These are phyloP conservation scores for Heterochromis multidens DNA, from an alignment of 2,113 vertebrate genomes.

Conservation along the genomic window DNA sequence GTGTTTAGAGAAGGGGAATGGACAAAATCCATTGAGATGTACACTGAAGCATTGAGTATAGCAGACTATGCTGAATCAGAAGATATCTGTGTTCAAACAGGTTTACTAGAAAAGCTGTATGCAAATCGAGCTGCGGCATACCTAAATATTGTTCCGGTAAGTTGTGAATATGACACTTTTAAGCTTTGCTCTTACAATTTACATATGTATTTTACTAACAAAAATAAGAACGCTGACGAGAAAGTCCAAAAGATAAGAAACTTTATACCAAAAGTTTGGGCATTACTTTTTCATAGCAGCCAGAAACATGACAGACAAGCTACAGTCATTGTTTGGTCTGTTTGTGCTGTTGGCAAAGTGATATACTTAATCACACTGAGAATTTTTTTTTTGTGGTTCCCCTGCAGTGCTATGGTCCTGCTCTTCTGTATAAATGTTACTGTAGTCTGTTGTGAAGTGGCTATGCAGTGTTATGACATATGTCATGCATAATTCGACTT, in stretches of 20 bases:
- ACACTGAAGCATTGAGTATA: slow-evolving; percentile 91
- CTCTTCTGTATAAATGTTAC: not conserved
- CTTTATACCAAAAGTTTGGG: not conserved
- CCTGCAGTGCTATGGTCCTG: too few species aligned
- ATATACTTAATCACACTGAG: not conserved
- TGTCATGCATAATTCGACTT: not conserved
- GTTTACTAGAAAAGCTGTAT: slow-evolving; percentile 86
- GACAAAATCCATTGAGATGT: slow-evolving; percentile 86
- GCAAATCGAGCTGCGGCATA: slow-evolving; percentile 93
- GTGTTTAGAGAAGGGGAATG: slow-evolving; percentile 87
- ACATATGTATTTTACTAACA: not conserved
- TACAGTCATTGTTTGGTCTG: not conserved
- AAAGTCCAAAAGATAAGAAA: not conserved
- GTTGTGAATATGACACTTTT: not conserved
- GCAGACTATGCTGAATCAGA: slow-evolving; percentile 92
- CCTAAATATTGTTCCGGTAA: slow-evolving; percentile 84
- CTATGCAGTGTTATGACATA: not conserved
- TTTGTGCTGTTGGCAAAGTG: not conserved
- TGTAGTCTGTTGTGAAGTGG: not conserved
- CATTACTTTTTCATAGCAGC: too few species aligned
- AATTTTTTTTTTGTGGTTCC: not conserved
- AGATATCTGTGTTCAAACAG: slow-evolving; percentile 82
- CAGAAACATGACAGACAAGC: not conserved
- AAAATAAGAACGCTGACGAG: not conserved
- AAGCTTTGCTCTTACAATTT: not conserved